Percentiles rank a stretch among this genome's conserved stretches.
Evolutionary conservation across 2,888 invertebrate genomes (phyloP).

Genomic region (Podabrus alpinus): DNA sequence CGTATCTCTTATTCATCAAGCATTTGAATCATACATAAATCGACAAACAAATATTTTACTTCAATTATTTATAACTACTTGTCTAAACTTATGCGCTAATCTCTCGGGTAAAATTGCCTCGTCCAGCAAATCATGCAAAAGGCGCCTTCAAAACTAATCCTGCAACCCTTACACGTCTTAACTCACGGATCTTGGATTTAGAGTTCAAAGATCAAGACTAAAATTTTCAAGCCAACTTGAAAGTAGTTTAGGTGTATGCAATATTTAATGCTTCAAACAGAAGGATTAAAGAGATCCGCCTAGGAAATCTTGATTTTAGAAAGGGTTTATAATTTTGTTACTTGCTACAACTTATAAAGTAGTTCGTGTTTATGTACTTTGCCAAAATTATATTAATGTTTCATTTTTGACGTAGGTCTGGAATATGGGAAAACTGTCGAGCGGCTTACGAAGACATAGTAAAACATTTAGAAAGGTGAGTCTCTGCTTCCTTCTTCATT

Average conservation of each 20-base stretch:
- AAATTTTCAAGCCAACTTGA: slow-evolving; percentile 44
- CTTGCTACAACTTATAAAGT: slow-evolving; percentile 22
- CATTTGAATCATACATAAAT: slow-evolving; percentile 46
- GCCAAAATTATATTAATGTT: slow-evolving; percentile 6
- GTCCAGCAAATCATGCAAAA: slow-evolving; percentile 40
- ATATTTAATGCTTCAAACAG: slow-evolving; percentile 53
- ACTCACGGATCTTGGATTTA: slow-evolving; percentile 32
- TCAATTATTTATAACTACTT: not conserved
- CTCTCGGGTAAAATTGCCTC: slow-evolving; percentile 27
- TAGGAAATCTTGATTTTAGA: slow-evolving; percentile 32
- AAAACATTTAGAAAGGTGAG: slow-evolving; percentile 92
- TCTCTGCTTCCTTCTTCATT: slow-evolving; percentile 23
- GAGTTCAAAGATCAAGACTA: slow-evolving; percentile 41
- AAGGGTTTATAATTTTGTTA: slow-evolving; percentile 30
- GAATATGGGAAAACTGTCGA: slow-evolving; percentile 94
- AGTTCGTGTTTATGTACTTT: slow-evolving; percentile 21
- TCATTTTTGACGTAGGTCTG: slow-evolving; percentile 64
- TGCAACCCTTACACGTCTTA: slow-evolving; percentile 33
- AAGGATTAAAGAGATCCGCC: slow-evolving; percentile 44
- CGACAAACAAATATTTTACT: slow-evolving; percentile 42
- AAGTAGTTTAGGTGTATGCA: slow-evolving; percentile 50
- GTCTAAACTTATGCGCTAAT: slow-evolving; percentile 4
- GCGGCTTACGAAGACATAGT: slow-evolving; percentile 94
- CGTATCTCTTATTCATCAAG: slow-evolving; percentile 42
- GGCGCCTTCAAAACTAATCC: slow-evolving; percentile 38